Percentiles rank a stretch among this genome's conserved stretches.
Conservation (phyloP, 2,888 invertebrate species). For the Oscheius sp. region DNA sequence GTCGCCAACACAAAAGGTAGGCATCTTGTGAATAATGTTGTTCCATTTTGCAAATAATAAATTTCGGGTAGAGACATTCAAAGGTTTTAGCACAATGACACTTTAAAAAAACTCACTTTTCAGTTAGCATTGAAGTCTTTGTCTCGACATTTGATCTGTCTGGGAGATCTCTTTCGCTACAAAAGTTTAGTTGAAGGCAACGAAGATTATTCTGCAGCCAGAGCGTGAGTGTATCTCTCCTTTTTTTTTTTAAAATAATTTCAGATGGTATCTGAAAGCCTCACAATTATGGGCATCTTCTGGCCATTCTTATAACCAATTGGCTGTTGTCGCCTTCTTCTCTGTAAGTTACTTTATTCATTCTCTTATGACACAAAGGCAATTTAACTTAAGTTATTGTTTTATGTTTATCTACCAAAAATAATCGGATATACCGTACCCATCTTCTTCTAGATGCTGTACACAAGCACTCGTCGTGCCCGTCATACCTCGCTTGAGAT, state of each 20-base stretch:
- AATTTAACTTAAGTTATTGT: too few species aligned
- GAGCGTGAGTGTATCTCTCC: conserved; percentile 32
- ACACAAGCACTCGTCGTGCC: conserved; percentile 53
- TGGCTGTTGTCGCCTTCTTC: conserved; percentile 84
- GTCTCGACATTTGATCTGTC: conserved; percentile 86
- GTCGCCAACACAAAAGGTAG: conserved; percentile 22
- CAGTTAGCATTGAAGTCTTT: conserved; percentile 74
- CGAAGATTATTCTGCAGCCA: conserved; percentile 76
- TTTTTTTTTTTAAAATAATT: conserved; percentile 17
- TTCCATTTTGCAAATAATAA: background rate
- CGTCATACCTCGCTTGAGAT: conserved; percentile 52
- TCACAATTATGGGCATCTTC: conserved; percentile 92
- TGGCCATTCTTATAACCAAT: conserved; percentile 91
- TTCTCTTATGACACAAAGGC: background rate
- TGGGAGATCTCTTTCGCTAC: conserved; percentile 92
- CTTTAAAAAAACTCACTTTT: too few species aligned
- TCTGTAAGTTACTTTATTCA: conserved; percentile 59
- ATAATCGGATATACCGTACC: conserved; percentile 29
- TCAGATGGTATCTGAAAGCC: conserved; percentile 86
- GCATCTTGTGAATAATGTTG: background rate
- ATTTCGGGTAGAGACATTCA: too few species aligned
- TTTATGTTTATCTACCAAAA: background rate
- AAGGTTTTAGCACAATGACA: too few species aligned
- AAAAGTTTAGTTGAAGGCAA: conserved; percentile 81
- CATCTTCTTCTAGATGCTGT: conserved; percentile 55